phyloP scores from a whole-genome alignment of 2,888 invertebrate species.

The Chymomyza amoena region DNA sequence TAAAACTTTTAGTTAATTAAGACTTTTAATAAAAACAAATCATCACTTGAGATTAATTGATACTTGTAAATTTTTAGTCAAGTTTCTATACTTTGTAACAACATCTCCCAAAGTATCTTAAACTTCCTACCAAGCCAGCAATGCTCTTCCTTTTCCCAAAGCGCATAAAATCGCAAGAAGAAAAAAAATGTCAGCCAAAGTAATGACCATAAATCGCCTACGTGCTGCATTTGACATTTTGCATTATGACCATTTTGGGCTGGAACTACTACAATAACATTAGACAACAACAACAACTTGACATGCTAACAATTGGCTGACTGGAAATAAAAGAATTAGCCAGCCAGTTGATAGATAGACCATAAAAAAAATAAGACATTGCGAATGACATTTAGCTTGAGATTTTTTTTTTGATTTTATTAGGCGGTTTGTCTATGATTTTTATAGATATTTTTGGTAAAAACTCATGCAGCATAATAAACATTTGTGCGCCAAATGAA shows the following conservation, averaged over 20 bases:
- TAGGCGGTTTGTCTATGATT: constrained; percentile 10
- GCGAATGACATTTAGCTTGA: constrained; percentile 5
- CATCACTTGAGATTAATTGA: no score
- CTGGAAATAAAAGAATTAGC: constrained; percentile 51
- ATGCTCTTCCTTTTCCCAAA: not conserved
- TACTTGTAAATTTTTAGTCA: no score
- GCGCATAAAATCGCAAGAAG: not conserved
- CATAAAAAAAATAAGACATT: not conserved
- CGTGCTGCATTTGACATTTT: constrained; percentile 58
- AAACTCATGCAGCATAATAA: constrained; percentile 4
- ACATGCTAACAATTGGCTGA: not conserved
- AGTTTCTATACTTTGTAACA: no score
- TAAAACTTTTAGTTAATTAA: no score
- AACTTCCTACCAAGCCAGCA: not conserved
- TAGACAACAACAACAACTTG: constrained; percentile 10
- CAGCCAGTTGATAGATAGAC: constrained; percentile 21
- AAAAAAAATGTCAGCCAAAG: constrained; percentile 25
- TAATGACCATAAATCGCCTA: constrained; percentile 16
- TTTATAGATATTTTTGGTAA: constrained; percentile 12
- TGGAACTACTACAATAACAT: constrained; percentile 23
- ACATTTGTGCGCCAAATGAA: constrained; percentile 39
- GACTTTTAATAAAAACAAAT: no score
- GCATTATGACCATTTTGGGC: constrained; percentile 56
- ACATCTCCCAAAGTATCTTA: not conserved
- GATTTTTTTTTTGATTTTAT: not conserved